Evolutionary conservation across 2,888 invertebrate genomes (phyloP).

Genomic region (Drosophila atroscutellata): DNA sequence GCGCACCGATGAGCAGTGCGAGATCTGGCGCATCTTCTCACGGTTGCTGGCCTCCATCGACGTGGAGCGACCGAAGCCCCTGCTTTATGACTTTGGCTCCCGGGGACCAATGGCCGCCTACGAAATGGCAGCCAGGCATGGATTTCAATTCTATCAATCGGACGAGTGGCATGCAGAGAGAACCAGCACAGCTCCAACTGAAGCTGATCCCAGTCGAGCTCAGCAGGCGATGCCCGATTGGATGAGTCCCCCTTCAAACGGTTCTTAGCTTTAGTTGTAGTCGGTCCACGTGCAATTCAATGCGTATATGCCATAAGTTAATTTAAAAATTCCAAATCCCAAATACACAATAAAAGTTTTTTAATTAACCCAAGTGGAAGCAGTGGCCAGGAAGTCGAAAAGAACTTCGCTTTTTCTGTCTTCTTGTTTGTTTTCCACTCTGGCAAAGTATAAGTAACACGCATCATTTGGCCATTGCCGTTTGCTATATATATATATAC

Average conservation of each 20-base stretch:
- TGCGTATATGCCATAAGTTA: constrained; percentile 32
- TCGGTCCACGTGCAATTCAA: background rate
- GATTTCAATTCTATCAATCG: constrained; percentile 60
- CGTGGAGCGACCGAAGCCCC: constrained; percentile 48
- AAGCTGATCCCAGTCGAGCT: constrained; percentile 16
- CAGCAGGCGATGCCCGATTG: constrained; percentile 38
- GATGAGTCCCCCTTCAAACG: constrained; percentile 8
- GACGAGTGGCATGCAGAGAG: constrained; percentile 55
- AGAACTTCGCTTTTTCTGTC: constrained; percentile 6
- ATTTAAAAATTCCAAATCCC: constrained; percentile 30
- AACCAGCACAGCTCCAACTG: background rate
- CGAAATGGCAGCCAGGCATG: constrained; percentile 44
- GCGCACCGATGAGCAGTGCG: constrained; percentile 71
- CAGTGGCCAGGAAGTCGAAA: constrained; percentile 9
- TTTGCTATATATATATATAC: background rate
- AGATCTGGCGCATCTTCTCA: constrained; percentile 73
- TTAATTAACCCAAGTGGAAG: constrained; percentile 68
- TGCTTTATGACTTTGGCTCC: constrained; percentile 57
- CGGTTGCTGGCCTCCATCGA: constrained; percentile 52
- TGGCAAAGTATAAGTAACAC: constrained; percentile 49
- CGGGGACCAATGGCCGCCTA: constrained; percentile 62
- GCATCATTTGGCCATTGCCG: constrained; percentile 65
- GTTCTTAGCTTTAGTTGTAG: constrained; percentile 15
- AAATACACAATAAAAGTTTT: constrained; percentile 65
- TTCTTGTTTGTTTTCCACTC: constrained; percentile 17